Base-by-base conservation (phyloP, 2,797 vertebrate genomes). In the Sphaeramia orbicularis region DNA sequence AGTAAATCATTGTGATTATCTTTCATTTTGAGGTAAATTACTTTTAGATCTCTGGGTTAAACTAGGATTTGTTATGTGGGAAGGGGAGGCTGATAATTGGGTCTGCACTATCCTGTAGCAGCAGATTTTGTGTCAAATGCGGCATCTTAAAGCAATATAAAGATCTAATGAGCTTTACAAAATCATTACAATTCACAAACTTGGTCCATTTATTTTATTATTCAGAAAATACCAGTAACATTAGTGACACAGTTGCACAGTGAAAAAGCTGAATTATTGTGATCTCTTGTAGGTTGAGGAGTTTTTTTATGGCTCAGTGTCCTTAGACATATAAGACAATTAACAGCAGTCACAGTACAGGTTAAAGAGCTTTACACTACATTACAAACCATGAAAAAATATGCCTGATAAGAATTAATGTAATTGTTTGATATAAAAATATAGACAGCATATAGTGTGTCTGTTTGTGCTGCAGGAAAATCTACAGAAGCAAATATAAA, bases 11-110 rank as follows among this genome's bases (percentile, higher is more conserved):
- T 13, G 18, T 72, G 58, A 78, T 86, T 76, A 80, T 78, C 58
- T 85, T 77, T 78, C 54, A 73, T 81, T 83, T 84, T 57, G 64
- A 63, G 37, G 41, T 69, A 67, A 69, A 83, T 84, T 76, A 56
- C 56, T 81, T 83, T 82, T 50, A 76, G 76, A 89, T 70, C 59
- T 63, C 61, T 50, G 53, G 36, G 53, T 83, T 80, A 60, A 78
- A 73, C 61, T 73, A 49, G 45, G 24, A 69, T 83, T 86, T 83
- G 58, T 72, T 68, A 32, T 81, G 72, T 62, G 15, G 49, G 38
- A 67, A 37, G 30, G 50, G 24, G 42, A 19, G 54, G 51, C 64
- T 10, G 62, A 69, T 71, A 71, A 71, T 67, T 68, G 38, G 12
- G 60, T 59, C 77, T 63, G 27, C 57, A 61, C 59, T 55, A 74